A percentile compares a stretch with the other conserved stretches of the same genome.
phyloP scores from a whole-genome alignment of 2,888 invertebrate genomes.

The Euphydryas editha region DNA sequence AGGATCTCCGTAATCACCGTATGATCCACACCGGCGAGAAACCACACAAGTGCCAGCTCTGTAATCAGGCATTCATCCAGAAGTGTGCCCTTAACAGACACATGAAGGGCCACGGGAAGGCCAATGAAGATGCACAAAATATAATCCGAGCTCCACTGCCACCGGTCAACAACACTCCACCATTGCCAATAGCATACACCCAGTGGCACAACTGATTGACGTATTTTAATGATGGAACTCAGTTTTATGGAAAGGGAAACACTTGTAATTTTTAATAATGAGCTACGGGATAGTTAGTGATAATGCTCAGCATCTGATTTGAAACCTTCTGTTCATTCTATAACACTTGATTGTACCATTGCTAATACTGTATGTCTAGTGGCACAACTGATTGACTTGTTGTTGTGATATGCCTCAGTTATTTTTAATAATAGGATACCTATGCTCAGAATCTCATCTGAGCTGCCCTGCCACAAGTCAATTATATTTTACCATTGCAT shows the following conservation, averaged over 20 bases:
- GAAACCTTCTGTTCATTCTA: background rate
- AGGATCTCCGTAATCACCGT: conserved; percentile 95
- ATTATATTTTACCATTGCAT: too few relatives aligned
- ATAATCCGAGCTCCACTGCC: conserved; percentile 40
- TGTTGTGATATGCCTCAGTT: too few relatives aligned
- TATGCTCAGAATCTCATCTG: too few relatives aligned
- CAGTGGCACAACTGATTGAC: conserved; percentile 39
- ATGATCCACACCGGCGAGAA: conserved; percentile 96
- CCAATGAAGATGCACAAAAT: conserved; percentile 42
- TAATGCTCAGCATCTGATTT: background rate
- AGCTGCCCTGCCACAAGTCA: too few relatives aligned
- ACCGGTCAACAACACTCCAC: conserved; percentile 33
- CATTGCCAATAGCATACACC: conserved; percentile 37
- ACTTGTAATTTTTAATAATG: background rate
- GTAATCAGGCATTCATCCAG: conserved; percentile 95
- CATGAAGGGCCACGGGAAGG: conserved; percentile 86
- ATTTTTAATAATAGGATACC: too few relatives aligned
- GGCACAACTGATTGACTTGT: background rate
- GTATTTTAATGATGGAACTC: conserved; percentile 8
- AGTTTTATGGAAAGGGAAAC: conserved; percentile 5
- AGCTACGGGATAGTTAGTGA: too few relatives aligned
- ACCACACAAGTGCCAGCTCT: conserved; percentile 94
- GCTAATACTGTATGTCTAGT: background rate
- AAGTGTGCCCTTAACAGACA: conserved; percentile 96
- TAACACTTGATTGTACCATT: background rate